Conservation (phyloP, 2,113 vertebrate species). For the Aldabrachelys gigantea region DNA sequence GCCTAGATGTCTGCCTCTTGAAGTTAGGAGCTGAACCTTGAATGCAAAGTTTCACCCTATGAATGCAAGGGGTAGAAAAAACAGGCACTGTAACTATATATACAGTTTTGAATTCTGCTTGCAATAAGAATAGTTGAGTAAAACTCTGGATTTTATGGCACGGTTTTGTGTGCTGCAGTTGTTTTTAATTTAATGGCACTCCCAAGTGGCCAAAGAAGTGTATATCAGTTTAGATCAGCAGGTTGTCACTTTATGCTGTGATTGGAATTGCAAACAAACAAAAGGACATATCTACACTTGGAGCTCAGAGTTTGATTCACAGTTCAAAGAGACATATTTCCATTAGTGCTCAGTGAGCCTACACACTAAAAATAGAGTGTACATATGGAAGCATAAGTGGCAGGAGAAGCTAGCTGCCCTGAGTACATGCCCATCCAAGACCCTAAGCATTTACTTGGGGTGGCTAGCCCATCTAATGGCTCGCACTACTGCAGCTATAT, state of each 20-base stretch:
- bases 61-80: not conserved
- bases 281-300: not conserved
- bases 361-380: not conserved
- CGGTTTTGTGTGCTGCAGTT: not conserved
- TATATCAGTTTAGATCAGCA: not conserved
- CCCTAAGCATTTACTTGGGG: not conserved
- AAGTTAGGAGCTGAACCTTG: rapidly evolving
- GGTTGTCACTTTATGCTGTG: not conserved
- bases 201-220: slow-evolving; percentile 13
- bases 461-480: not conserved
- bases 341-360: not conserved
- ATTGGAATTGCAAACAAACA: not conserved
- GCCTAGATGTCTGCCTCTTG: not conserved
- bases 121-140: not conserved
- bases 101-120: not conserved
- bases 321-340: not conserved
- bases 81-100: not conserved
- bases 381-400: not conserved
- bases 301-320: not conserved
- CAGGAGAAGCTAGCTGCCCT: not conserved
- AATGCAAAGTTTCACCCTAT: not conserved
- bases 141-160: not conserved
- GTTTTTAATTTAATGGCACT: slow-evolving; percentile 26
- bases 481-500: not conserved
- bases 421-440: not conserved